Percentiles rank a stretch among this genome's conserved stretches.
phyloP scores from a whole-genome alignment of 2,888 invertebrate species.

The Epinotia brunnichana region DNA sequence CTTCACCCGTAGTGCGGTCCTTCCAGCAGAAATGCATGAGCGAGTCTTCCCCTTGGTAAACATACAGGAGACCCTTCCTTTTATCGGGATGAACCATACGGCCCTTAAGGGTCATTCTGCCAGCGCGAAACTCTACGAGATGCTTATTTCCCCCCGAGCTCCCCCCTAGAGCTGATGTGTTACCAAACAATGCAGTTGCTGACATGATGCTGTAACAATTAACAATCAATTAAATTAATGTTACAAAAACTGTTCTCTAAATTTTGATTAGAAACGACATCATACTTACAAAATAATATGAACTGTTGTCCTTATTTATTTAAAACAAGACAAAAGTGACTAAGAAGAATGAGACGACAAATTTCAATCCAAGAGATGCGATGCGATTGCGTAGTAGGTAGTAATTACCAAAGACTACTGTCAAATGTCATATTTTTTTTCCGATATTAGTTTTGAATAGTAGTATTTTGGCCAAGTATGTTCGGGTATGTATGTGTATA shows the following conservation, averaged over 20 bases:
- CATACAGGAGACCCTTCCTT: constrained; percentile 96
- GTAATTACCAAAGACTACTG: not conserved
- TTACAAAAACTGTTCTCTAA: not conserved
- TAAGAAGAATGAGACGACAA: constrained; percentile 42
- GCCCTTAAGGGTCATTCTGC: constrained; percentile 97
- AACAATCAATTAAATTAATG: constrained; percentile 1
- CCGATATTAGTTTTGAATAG: not conserved
- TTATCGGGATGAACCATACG: constrained; percentile 97
- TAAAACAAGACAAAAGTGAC: constrained; percentile 10
- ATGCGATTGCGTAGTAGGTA: not conserved
- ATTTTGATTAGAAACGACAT: not conserved
- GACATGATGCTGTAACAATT: constrained; percentile 75
- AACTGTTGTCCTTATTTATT: not conserved
- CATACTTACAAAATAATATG: constrained; percentile 17
- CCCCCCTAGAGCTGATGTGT: constrained; percentile 89
- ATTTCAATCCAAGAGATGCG: constrained; percentile 7
- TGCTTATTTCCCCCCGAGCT: constrained; percentile 93
- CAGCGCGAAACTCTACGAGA: constrained; percentile 97
- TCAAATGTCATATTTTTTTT: constrained; percentile 12
- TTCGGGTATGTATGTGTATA: not conserved
- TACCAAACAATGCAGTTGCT: constrained; percentile 90
- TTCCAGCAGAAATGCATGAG: constrained; percentile 99
- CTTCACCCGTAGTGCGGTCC: constrained; percentile 95
- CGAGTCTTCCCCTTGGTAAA: constrained; percentile 98
- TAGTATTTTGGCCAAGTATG: constrained; percentile 12